phyloP scores from a whole-genome alignment of 2,113 vertebrate species.

The Pristiophorus japonicus region DNA sequence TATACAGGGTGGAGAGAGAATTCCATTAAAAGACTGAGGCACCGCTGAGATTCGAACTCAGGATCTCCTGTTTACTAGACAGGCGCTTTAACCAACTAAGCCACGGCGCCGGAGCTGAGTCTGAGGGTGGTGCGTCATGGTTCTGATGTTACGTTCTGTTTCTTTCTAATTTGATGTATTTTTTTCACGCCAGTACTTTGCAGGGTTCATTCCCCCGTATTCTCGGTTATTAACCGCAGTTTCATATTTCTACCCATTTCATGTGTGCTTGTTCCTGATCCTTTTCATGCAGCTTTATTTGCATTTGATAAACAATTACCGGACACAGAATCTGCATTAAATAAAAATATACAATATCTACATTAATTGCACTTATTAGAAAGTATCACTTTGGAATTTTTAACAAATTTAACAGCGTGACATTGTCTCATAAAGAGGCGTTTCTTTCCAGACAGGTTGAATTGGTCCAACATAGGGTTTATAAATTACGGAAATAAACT shows the following conservation, averaged over 20 bases:
- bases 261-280: neutral
- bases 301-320: too few species aligned
- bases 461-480: neutral
- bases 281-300: neutral
- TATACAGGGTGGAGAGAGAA: neutral
- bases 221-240: neutral
- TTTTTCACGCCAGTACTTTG: neutral
- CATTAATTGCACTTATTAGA: too few species aligned
- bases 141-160: neutral
- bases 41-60: constrained; percentile 34
- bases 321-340: too few species aligned
- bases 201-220: neutral
- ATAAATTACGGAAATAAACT: neutral
- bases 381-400: too few species aligned
- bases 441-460: neutral
- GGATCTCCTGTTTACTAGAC: constrained; percentile 36
- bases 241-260: neutral
- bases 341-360: too few species aligned
- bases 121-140: neutral
- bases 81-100: constrained; percentile 36
- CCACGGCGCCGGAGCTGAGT: neutral
- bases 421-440: neutral
- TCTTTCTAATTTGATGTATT: neutral
- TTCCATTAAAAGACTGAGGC: neutral
- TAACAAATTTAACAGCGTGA: too few species aligned